These are phyloP conservation scores for Xyliphius kryptos DNA, from an alignment of 2,113 vertebrate species.

Conservation along the genomic window DNA sequence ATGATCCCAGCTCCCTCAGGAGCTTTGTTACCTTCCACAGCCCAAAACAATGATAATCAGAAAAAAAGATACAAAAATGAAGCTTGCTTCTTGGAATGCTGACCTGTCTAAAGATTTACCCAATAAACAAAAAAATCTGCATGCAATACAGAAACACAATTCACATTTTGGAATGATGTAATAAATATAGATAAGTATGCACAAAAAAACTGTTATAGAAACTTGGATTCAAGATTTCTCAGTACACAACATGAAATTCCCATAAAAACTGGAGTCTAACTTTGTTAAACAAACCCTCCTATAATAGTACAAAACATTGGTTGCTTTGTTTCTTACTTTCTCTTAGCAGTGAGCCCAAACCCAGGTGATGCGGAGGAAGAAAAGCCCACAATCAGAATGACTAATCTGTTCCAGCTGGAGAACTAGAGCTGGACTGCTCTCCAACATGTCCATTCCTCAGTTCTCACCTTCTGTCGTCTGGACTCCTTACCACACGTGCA, in stretches of 20 bases:
- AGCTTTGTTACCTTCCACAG: no score
- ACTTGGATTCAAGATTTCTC: no score
- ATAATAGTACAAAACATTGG: no score
- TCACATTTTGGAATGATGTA: not conserved
- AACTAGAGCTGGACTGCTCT: slow-evolving; percentile 13
- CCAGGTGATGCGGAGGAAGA: slow-evolving; percentile 17
- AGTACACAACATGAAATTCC: no score
- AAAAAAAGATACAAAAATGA: no score
- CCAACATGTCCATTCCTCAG: slow-evolving; percentile 12
- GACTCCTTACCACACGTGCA: slow-evolving; percentile 17
- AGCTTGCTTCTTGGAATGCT: no score
- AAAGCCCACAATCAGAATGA: slow-evolving; percentile 2
- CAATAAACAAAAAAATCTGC: no score
- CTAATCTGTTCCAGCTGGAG: slow-evolving; percentile 6
- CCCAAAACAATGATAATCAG: no score
- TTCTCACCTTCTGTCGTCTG: slow-evolving; percentile 30
- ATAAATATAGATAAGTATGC: not conserved
- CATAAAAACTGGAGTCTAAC: not conserved
- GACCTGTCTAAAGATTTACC: no score
- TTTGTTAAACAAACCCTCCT: not conserved
- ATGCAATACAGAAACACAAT: no score
- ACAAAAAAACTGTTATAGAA: not conserved
- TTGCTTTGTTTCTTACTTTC: slow-evolving; percentile 3
- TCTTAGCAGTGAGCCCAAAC: not conserved
- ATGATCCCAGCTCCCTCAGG: no score